Evolutionary conservation across 2,888 invertebrate species (phyloP), one percentile per base, ranked within the genome.

Genomic region (Synanthedon vespiformis): DNA sequence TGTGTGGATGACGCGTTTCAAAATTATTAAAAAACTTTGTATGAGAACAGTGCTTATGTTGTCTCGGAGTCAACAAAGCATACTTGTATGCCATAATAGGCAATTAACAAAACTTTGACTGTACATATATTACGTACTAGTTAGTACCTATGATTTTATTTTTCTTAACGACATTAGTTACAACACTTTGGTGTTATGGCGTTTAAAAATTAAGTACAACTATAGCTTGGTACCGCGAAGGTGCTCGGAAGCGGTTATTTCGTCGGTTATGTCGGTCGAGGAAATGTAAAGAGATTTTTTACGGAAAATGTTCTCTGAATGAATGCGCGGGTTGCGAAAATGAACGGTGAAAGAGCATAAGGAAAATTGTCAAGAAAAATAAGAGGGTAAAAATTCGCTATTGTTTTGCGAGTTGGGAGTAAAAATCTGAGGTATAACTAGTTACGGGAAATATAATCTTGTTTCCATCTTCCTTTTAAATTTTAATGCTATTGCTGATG

Each of bases 401-500:
- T 44, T 44, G 44, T 44, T 44, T 44, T 44, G 13, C n/a, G 44
- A 44, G 13, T 44, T 44, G 0, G 44, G 14, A 44, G 44, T 14
- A 44, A 44, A 44, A 44, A 44, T 44, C 44, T 44, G 13, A 13
- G 44, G 44, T 44, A 44, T 34, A n/a, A n/a, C n/a, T n/a, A n/a
- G n/a, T n/a, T n/a, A 10, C 34, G 34, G 12, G 44, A 48, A 52
- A 52, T 40, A 56, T 53, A 56, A 56, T 53, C 54, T 56, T 53
- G 52, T 56, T 54, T 52, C 53, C 52, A 49, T 49, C 50, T 52
- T 51, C 53, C 14, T 44, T 44, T n/a, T 44, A 44, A 44, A 53
- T 50, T 56, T 54, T 54, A 56, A 56, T 56, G 48, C 53, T 51
- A 54, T 54, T 51, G 54, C 53, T 54, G 52, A 56, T 56, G 54